A percentile compares a stretch with the other conserved stretches of the same genome.
Evolutionary conservation across 2,888 invertebrate species (phyloP).

Genomic region (Athalia rosae): DNA sequence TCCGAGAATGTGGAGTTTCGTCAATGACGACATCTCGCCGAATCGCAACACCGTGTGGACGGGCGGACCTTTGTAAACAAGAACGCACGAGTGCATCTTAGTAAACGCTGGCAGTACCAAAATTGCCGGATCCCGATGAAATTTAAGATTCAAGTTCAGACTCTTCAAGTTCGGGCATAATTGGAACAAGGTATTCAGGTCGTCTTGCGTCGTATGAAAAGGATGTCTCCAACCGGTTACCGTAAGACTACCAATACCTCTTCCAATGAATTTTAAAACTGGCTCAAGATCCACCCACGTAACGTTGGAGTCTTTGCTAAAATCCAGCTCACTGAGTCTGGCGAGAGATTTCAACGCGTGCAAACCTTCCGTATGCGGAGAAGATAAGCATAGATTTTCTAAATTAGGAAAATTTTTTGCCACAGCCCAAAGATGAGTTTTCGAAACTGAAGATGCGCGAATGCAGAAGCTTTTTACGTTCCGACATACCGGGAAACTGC

Average conservation of each 20-base stretch:
- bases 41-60: background rate
- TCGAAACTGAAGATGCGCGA: too few relatives aligned
- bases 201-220: background rate
- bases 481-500: background rate
- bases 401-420: background rate
- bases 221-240: background rate
- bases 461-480: background rate
- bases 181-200: slow-evolving; percentile 1
- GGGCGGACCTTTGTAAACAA: background rate
- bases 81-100: background rate
- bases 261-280: background rate
- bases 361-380: background rate
- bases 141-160: background rate
- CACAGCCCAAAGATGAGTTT: background rate
- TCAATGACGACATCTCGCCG: background rate
- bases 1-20: background rate
- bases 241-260: background rate
- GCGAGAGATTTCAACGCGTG: background rate
- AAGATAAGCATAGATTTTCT: background rate
- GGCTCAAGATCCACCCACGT: background rate
- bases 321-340: background rate
- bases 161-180: slow-evolving; percentile 12
- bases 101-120: slow-evolving; percentile 20
- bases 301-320: background rate
- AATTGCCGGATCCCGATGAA: background rate